Evolutionary conservation across 2,797 vertebrate genomes (phyloP).

Genomic region (Hippocampus kuda): DNA sequence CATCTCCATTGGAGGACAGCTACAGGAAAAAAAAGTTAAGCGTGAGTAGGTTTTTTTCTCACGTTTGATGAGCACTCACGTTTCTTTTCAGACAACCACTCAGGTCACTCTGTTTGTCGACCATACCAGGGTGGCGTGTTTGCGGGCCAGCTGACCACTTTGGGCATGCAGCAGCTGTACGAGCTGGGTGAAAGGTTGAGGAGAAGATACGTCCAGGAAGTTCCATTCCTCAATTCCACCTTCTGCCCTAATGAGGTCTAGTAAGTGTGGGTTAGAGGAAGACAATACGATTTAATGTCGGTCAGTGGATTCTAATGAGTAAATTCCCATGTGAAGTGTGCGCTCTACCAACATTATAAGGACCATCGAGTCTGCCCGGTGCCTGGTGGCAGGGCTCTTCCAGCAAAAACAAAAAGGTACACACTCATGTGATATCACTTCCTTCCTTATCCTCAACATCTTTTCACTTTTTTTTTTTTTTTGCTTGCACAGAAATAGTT

Average conservation of each 20-base stretch:
- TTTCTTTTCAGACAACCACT: not conserved
- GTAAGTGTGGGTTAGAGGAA: constrained; percentile 73
- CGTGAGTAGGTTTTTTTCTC: constrained; percentile 51
- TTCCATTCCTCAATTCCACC: constrained; percentile 70
- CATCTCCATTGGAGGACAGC: constrained; percentile 67
- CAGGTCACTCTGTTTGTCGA: constrained; percentile 15
- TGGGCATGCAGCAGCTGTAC: constrained; percentile 93
- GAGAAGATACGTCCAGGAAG: constrained; percentile 75
- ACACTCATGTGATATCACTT: not conserved
- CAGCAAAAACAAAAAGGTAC: constrained; percentile 82
- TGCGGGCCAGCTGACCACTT: constrained; percentile 84
- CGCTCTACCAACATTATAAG: constrained; percentile 89
- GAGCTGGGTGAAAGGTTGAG: constrained; percentile 79
- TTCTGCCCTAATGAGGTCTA: constrained; percentile 81
- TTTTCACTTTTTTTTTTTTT: not conserved
- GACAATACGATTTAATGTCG: accelerated
- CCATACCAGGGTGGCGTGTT: constrained; percentile 74
- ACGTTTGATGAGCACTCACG: not conserved
- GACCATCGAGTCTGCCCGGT: constrained; percentile 89
- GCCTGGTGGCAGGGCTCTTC: constrained; percentile 87
- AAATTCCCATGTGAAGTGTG: constrained; percentile 62
- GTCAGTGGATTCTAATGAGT: not conserved
- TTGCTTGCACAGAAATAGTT: constrained; percentile 59
- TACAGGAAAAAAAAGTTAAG: constrained; percentile 63
- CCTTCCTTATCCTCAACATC: not conserved